phyloP scores from a whole-genome alignment of 2,888 invertebrate species.

The Cyclophora albipunctata region DNA sequence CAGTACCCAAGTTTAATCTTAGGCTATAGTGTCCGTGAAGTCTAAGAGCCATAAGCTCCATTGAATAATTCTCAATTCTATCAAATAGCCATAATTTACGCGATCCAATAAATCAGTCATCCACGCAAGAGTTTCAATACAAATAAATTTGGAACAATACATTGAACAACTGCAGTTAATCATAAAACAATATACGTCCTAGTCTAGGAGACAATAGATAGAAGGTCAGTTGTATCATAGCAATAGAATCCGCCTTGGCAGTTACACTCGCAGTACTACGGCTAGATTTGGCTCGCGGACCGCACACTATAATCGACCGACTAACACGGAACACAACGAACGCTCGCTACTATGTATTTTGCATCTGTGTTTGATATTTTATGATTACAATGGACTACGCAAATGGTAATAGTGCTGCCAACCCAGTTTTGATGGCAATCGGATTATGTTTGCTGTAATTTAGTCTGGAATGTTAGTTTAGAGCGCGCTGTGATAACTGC shows the following conservation, averaged over 20 bases:
- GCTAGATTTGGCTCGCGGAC: slow-evolving; percentile 56
- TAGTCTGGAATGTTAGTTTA: too few relatives aligned
- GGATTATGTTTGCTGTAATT: slow-evolving; percentile 4
- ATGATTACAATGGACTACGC: slow-evolving; percentile 18
- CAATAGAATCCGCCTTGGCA: slow-evolving; percentile 67
- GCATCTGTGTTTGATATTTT: slow-evolving; percentile 18
- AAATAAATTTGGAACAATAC: too few relatives aligned
- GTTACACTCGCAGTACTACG: slow-evolving; percentile 43
- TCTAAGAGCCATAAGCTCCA: too few relatives aligned
- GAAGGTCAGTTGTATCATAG: slow-evolving; percentile 66
- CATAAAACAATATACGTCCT: slow-evolving; percentile 30
- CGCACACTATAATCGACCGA: slow-evolving; percentile 22
- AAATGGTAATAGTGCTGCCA: slow-evolving; percentile 19
- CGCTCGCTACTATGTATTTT: slow-evolving; percentile 17
- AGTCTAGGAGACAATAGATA: slow-evolving; percentile 59
- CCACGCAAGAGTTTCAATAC: too few relatives aligned
- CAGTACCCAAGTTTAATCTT: too few relatives aligned
- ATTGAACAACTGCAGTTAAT: background rate
- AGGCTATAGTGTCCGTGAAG: too few relatives aligned
- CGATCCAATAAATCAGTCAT: too few relatives aligned
- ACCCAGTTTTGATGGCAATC: slow-evolving; percentile 18
- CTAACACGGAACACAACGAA: slow-evolving; percentile 26
- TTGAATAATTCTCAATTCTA: too few relatives aligned
- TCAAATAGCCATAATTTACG: too few relatives aligned
- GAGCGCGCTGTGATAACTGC: too few relatives aligned